Base-by-base conservation (phyloP, 2,888 invertebrate species). In the Cistogaster globosa region DNA sequence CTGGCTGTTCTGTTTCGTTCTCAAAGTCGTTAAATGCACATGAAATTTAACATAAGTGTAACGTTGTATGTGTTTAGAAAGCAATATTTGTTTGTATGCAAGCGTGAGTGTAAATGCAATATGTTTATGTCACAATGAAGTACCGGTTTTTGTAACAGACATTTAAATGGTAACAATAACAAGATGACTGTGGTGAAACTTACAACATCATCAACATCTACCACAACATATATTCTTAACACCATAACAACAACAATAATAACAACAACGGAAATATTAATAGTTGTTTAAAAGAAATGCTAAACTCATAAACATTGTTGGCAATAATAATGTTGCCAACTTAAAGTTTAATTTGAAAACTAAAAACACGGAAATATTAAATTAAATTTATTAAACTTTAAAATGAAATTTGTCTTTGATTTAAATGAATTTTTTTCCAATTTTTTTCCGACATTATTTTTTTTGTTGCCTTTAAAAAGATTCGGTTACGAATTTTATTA, bases 141-240 rank as follows among this genome's bases (percentile, higher is more conserved):
- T 74, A 74, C 84, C 78, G 69, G 81, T 78, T 82, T 78, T 71
- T 78, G 82, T 58, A 75, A 74, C 77, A 77, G 77, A 81, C 84
- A 81, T 74, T 84, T 81, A 74, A 74, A 63, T 69, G 82, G 63
- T 74, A 68, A 67, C 55, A 68, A 74, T 42, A 76, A 71, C 74
- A 75, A 65, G 48, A 63, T 77, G 58, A 78, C 53, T 67, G 22
- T n/a, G 16, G 36, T 65, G 45, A 68, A 69, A 78, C 68, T 63
- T 55, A 68, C 20, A 63, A 20, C 58, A 72, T 45, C 48, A 55
- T 2, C 12, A 18, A 51, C n/a, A 68, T 42, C 12, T 45, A 67
- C 42, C 48, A 57, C 58, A 67, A 63, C 22, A 75, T 18, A 58
- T 16, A 51, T 16, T 36, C 8, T 51, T 22, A 18, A 69, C 51